Evolutionary conservation across 2,113 vertebrate species (phyloP), one percentile per base, ranked within the genome.

Genomic region (Buteo buteo): DNA sequence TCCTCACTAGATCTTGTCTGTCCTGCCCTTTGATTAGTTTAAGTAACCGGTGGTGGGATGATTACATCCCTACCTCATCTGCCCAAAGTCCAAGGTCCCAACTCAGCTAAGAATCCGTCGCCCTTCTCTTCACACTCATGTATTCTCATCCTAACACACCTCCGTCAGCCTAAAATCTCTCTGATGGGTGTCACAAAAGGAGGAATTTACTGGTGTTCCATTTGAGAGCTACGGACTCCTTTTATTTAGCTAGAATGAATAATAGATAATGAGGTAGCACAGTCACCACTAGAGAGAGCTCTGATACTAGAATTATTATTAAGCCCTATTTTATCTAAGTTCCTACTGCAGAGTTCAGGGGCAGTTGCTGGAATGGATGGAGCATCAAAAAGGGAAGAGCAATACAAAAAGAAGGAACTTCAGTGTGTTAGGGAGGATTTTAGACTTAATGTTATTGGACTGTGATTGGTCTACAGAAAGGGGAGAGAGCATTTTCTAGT

Each of bases 261-360:
- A 90, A 85, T 70, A 86, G 54, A 38, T 93, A 87, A 87, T 83
- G 64, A 80, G 82, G 25, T 36, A 79, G 16, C 59, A 87, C 6
- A 91, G 52, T 77, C 54, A 85, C 90, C 94, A 94, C 96, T 97
- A 97, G 97, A 96, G 96, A 92, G 96, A 93, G 95, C 94, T 95
- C 96, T 81, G 82, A 92, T 93, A 94, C 83, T 96, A 94, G 73
- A 87, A 93, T 95, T 88, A 81, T 87, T 67, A 81, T 71, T 21
- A 64, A 90, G 28, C 3, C 7, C 14, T 67, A 8, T 78, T 74
- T 90, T 54, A 44, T 72, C 13, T 24, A 42, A 71, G 13, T 78
- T 91, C 20, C 34, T 44, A 21, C 34, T 79, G 44, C 59, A 78
- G 55, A 24, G 21, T 81, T 94, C 62, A 82, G 69, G 58, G 49